Conservation (phyloP, 2,797 vertebrate species). For the Amniataba percoides region DNA sequence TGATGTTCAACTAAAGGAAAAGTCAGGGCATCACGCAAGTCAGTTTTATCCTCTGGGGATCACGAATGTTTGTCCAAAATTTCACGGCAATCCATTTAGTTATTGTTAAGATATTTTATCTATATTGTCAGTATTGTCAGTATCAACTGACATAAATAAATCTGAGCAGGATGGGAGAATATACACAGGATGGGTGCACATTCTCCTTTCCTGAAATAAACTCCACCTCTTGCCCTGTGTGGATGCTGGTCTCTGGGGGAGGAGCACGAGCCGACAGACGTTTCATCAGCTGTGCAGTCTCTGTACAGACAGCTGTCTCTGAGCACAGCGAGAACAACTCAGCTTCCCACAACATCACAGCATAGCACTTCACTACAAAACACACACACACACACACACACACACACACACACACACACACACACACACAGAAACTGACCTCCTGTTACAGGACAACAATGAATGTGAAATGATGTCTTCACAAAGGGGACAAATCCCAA, state of each 20-base stretch:
- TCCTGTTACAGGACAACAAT: background rate
- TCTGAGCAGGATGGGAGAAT: no score
- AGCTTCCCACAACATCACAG: slow-evolving; percentile 41
- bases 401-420: slow-evolving; percentile 30
- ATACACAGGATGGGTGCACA: background rate
- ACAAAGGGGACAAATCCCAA: slow-evolving; percentile 15
- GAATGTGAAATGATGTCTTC: background rate
- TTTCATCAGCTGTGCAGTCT: slow-evolving; percentile 67
- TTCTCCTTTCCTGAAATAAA: slow-evolving; percentile 24
- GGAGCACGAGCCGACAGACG: slow-evolving; percentile 34
- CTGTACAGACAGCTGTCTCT: slow-evolving; percentile 66
- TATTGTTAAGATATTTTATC: slow-evolving; percentile 13
- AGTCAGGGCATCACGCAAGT: background rate
- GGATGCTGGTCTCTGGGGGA: slow-evolving; percentile 47
- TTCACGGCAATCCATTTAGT: background rate
- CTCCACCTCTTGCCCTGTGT: slow-evolving; percentile 24
- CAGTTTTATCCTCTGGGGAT: background rate
- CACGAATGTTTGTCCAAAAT: background rate
- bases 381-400: slow-evolving; percentile 19
- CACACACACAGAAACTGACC: slow-evolving; percentile 17
- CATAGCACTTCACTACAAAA: slow-evolving; percentile 14
- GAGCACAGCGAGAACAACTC: slow-evolving; percentile 59
- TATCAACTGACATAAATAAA: background rate
- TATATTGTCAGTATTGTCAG: no score
- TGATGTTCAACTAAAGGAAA: background rate